phyloP scores from a whole-genome alignment of 2,888 invertebrate species.

The Coleophora flavipennella region DNA sequence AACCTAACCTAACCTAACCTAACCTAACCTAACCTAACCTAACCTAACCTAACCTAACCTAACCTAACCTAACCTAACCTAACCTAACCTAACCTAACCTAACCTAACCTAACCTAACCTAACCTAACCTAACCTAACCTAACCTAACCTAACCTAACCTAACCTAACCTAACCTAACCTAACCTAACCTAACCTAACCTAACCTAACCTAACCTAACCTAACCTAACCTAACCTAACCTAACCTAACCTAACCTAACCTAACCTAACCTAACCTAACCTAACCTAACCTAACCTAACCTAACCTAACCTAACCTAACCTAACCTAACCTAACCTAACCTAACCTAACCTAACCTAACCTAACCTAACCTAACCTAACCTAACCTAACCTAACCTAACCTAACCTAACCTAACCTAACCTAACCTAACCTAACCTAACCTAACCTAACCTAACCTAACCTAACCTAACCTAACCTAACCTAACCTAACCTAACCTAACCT shows the following conservation, averaged over 20 bases:
- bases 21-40: slow-evolving; percentile 6
- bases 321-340: slow-evolving; percentile 7
- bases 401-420: slow-evolving; percentile 11
- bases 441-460: slow-evolving; percentile 9
- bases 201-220: slow-evolving; percentile 10
- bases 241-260: slow-evolving; percentile 14
- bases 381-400: slow-evolving; percentile 10
- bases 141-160: slow-evolving; percentile 11
- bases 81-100: slow-evolving; percentile 9
- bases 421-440: slow-evolving; percentile 10
- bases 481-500: slow-evolving; percentile 13
- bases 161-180: slow-evolving; percentile 10
- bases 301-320: slow-evolving; percentile 6
- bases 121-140: slow-evolving; percentile 10
- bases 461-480: slow-evolving; percentile 8
- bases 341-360: slow-evolving; percentile 3
- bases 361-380: slow-evolving; percentile 10
- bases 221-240: slow-evolving; percentile 11
- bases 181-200: slow-evolving; percentile 9
- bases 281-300: slow-evolving; percentile 3
- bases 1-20: slow-evolving; percentile 11
- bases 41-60: slow-evolving; percentile 10
- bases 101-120: slow-evolving; percentile 7
- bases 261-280: slow-evolving; percentile 10
- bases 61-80: slow-evolving; percentile 10